phyloP scores from a whole-genome alignment of 53 echinoderm and acorn worm species.

The Temnopleurus reevesii region DNA sequence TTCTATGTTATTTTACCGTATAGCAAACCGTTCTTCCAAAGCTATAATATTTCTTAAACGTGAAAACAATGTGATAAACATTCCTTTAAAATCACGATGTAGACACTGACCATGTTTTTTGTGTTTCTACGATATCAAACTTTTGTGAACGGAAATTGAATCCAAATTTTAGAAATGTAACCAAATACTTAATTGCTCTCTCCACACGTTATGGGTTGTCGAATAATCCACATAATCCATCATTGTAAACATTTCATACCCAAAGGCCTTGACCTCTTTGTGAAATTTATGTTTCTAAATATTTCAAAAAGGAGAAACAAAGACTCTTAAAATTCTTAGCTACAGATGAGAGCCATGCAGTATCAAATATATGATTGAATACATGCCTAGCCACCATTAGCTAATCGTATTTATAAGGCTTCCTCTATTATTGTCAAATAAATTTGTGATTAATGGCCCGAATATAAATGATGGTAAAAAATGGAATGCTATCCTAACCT shows the following conservation, averaged over 20 bases:
- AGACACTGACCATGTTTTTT: too few species aligned
- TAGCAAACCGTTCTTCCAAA: neutral
- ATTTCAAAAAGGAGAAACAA: slow-evolving; percentile 7
- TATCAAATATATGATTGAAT: neutral
- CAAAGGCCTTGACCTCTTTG: neutral
- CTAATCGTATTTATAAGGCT: neutral
- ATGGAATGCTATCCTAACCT: too few species aligned
- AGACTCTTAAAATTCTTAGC: neutral
- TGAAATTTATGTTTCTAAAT: neutral
- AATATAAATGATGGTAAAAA: too few species aligned
- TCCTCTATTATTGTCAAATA: too few species aligned
- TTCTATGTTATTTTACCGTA: neutral
- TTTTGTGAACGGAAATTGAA: neutral
- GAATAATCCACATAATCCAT: slow-evolving; percentile 7
- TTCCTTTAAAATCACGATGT: too few species aligned
- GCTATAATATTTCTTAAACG: too few species aligned
- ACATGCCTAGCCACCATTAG: neutral
- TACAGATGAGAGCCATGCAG: neutral
- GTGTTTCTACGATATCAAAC: too few species aligned
- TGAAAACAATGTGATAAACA: too few species aligned
- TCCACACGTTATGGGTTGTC: neutral
- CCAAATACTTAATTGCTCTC: neutral
- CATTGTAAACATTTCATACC: neutral
- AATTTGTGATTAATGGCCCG: too few species aligned
- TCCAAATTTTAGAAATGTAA: neutral